Evolutionary conservation across 2,113 vertebrate genomes (phyloP), one percentile per base, ranked within the genome.

Genomic region (Ochotona princeps): DNA sequence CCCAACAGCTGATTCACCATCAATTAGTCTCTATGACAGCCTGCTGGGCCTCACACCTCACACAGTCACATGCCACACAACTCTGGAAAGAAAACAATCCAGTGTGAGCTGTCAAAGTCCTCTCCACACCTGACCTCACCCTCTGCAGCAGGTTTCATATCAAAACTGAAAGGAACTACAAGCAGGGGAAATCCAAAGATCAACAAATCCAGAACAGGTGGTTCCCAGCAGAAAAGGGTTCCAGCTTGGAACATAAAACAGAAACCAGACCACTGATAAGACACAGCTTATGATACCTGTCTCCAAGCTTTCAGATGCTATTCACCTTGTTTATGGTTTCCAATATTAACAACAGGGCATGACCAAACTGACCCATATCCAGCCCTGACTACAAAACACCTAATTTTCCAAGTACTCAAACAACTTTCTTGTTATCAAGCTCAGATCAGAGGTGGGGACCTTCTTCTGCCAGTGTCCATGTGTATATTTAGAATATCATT

Each of bases 261-360:
- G 96, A 97, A 97, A 97, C 95, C 91, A 94, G 94, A 94, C 80
- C 76, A 70, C 76, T 95, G 97, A 97, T 97, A 97, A 97, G 75
- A 73, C 90, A 60, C 0, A 38, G 87, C 92, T 96, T 95, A 97
- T 85, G 87, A 89, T 87, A 74, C 91, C 91, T 97, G 91, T 94
- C 92, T 93, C 92, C 87, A 96, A 91, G 91, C 49, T 38, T 87
- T 89, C 91, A 78, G 72, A 90, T 70, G 73, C 60, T 90, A 74
- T n/a, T 76, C 76, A 84, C 60, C 89, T 79, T 73, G 75, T 90
- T 65, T 38, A 81, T 83, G 84, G 61, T 96, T 96, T 90, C 44
- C 84, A 94, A 51, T 91, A 87, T 94, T 93, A 92, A 94, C 83
- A 92, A 85, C 26, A 93, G 65, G 91, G 81, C 67, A 93, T 91